Conservation (phyloP, 2,888 invertebrate genomes). For the Ennomos quercinarius region DNA sequence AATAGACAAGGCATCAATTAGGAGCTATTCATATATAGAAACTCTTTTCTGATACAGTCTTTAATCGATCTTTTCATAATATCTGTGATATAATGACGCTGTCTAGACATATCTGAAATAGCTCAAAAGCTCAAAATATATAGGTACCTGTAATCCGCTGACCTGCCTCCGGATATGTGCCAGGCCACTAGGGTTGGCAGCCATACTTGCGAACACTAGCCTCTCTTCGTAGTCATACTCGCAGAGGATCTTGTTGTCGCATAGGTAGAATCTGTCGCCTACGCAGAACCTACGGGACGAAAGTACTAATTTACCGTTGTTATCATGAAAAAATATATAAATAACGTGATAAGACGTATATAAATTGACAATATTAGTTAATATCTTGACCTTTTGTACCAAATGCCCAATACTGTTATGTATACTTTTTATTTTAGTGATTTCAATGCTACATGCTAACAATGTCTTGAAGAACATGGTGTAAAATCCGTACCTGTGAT, state of each 20-base stretch:
- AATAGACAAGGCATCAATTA: slow-evolving; percentile 48
- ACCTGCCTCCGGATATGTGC: slow-evolving; percentile 95
- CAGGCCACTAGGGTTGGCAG: slow-evolving; percentile 93
- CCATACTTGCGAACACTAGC: slow-evolving; percentile 95
- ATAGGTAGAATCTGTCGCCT: slow-evolving; percentile 96
- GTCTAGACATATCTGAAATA: slow-evolving; percentile 49
- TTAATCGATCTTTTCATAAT: slow-evolving; percentile 19
- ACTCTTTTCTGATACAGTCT: not conserved
- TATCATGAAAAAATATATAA: not conserved
- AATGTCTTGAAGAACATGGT: slow-evolving; percentile 20
- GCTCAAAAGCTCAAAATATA: slow-evolving; percentile 30
- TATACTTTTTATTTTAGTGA: too few relatives aligned
- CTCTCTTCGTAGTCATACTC: slow-evolving; percentile 97
- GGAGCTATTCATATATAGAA: slow-evolving; percentile 27
- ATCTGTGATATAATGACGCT: slow-evolving; percentile 15
- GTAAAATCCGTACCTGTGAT: slow-evolving; percentile 90
- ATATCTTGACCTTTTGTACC: too few relatives aligned
- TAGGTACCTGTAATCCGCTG: slow-evolving; percentile 87
- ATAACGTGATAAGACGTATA: too few relatives aligned
- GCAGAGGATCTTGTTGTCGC: slow-evolving; percentile 97
- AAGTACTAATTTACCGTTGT: not conserved
- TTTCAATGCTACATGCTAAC: not conserved
- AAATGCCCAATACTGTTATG: too few relatives aligned
- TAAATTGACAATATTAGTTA: too few relatives aligned
- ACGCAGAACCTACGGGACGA: slow-evolving; percentile 92